phyloP scores from a whole-genome alignment of 2,888 invertebrate genomes.

The Vanessa cardui region DNA sequence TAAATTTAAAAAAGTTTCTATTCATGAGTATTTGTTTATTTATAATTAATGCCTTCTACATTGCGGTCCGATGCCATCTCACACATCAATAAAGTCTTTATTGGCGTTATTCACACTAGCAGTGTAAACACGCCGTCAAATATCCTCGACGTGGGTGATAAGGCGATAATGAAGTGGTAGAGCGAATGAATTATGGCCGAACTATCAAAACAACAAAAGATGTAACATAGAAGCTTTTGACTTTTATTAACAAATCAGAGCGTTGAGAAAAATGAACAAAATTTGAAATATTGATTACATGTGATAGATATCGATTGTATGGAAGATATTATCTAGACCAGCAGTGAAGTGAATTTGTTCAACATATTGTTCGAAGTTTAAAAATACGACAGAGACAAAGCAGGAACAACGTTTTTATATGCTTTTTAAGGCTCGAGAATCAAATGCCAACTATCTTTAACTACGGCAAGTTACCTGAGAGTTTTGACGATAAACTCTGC shows the following conservation, averaged over 20 bases:
- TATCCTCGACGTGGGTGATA: conserved; percentile 1
- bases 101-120: conserved; percentile 8
- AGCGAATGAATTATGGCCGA: background rate
- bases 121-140: conserved; percentile 7
- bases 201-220: background rate
- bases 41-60: background rate
- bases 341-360: no score
- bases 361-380: no score
- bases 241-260: background rate
- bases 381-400: no score
- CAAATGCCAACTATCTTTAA: no score
- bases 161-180: conserved; percentile 2
- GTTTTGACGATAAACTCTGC: no score
- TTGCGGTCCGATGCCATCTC: background rate
- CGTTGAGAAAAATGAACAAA: background rate
- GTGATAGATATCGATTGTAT: background rate
- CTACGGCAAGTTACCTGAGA: no score
- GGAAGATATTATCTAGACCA: no score
- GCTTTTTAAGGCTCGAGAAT: no score
- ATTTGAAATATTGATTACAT: no score
- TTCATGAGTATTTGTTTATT: background rate
- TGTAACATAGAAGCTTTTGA: background rate
- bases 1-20: no score
- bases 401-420: no score
- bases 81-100: conserved; percentile 16